Percentiles rank a stretch among this genome's conserved stretches.
phyloP scores from a whole-genome alignment of 1,140 invertebrate species.

The Heliconius hermathena region DNA sequence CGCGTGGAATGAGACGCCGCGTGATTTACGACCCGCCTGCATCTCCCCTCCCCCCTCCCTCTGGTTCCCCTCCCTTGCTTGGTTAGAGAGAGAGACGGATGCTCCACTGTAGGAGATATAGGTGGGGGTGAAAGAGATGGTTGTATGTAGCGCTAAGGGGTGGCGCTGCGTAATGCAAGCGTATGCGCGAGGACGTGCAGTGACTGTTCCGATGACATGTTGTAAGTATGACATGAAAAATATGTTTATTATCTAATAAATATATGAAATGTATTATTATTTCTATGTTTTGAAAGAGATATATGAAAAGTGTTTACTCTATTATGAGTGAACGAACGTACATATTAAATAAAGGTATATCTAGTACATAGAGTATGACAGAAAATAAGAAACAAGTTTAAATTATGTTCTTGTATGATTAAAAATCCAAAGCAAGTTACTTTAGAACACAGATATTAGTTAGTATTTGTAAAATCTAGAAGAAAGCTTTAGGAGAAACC shows the following conservation, averaged over 20 bases:
- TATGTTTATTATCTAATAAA: constrained; percentile 19
- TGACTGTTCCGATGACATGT: constrained; percentile 75
- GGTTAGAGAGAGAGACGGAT: constrained; percentile 58
- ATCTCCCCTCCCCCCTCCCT: constrained; percentile 70
- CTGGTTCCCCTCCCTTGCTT: constrained; percentile 58
- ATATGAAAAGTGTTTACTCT: background rate
- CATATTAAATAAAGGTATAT: background rate
- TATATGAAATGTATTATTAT: background rate
- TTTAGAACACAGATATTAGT: too few relatives aligned
- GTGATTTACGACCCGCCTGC: constrained; percentile 81
- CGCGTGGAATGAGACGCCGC: constrained; percentile 80
- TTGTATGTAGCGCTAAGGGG: constrained; percentile 63
- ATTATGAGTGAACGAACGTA: background rate
- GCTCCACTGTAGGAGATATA: constrained; percentile 31
- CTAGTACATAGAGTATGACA: too few relatives aligned
- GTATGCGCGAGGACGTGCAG: constrained; percentile 79
- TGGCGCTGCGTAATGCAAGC: constrained; percentile 81
- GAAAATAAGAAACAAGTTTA: too few relatives aligned
- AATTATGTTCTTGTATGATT: too few relatives aligned
- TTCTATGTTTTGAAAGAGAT: background rate
- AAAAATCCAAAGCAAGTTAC: too few relatives aligned
- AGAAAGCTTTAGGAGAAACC: too few relatives aligned
- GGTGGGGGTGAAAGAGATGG: constrained; percentile 61
- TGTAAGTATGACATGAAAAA: constrained; percentile 21
- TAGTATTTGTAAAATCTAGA: too few relatives aligned